phyloP scores from a whole-genome alignment of 1,140 invertebrate species.

The Tetragnatha versicolor region DNA sequence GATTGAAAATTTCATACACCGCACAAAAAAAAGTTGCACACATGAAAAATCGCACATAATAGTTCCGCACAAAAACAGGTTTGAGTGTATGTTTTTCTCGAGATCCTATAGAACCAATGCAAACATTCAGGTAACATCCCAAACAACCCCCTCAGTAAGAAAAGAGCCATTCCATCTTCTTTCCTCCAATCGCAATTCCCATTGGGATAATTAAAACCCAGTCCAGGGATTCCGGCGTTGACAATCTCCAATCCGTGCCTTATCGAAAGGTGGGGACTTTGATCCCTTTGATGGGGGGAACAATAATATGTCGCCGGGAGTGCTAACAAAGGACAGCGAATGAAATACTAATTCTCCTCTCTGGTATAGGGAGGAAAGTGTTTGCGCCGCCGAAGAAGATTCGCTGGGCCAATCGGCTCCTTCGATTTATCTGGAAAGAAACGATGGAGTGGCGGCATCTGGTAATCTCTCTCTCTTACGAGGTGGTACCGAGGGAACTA shows the following conservation, averaged over 20 bases:
- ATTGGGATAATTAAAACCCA: no score
- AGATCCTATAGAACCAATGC: no score
- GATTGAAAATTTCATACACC: no score
- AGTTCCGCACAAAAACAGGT: no score
- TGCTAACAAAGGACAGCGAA: slow-evolving; percentile 9
- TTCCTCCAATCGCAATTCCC: no score
- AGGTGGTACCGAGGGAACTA: not conserved
- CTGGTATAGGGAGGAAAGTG: no score
- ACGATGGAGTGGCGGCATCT: not conserved
- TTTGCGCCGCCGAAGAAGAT: not conserved
- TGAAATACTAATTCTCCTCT: slow-evolving; percentile 15
- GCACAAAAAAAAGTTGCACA: no score
- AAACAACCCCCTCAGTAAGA: no score
- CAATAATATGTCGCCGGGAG: slow-evolving; percentile 3
- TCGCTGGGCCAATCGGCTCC: not conserved
- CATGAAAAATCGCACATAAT: no score
- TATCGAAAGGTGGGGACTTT: slow-evolving; percentile 1
- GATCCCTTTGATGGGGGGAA: slow-evolving; percentile 21
- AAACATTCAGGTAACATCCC: no score
- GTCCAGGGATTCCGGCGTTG: no score
- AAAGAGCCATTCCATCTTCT: not conserved
- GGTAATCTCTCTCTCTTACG: not conserved
- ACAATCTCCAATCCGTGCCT: slow-evolving; percentile 9
- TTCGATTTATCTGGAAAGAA: not conserved
- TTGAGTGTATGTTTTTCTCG: no score